Evolutionary conservation across 2,888 invertebrate species (phyloP).

Genomic region (Synergus japonicus): DNA sequence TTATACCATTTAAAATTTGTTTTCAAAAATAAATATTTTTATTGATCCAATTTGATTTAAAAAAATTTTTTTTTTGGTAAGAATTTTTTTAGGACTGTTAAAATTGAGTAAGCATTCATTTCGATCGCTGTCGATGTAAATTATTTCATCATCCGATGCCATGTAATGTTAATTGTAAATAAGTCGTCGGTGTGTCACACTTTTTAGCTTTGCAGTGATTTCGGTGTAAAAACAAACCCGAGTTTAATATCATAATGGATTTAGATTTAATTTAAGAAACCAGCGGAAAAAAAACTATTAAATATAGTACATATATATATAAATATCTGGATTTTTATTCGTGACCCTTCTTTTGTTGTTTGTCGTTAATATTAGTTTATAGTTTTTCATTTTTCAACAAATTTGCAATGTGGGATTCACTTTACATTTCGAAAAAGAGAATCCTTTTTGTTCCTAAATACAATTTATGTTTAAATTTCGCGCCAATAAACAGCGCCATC

Average conservation of each 20-base stretch:
- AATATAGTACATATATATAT: constrained; percentile 68
- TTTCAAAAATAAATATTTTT: neutral
- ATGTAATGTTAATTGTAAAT: constrained; percentile 75
- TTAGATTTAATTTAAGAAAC: constrained; percentile 62
- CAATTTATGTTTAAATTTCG: no score
- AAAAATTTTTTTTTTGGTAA: neutral
- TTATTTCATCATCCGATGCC: constrained; percentile 71
- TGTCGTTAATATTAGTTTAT: constrained; percentile 9
- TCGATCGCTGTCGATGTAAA: constrained; percentile 66
- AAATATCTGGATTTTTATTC: constrained; percentile 53
- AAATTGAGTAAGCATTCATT: constrained; percentile 1
- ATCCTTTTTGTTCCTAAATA: no score
- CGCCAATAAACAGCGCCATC: no score
- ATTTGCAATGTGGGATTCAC: no score
- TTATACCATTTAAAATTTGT: neutral
- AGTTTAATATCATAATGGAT: constrained; percentile 61
- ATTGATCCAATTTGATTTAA: neutral
- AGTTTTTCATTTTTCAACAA: no score
- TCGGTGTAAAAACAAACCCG: constrained; percentile 65
- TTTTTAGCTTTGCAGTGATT: constrained; percentile 71
- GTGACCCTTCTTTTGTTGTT: neutral
- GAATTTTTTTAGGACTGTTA: neutral
- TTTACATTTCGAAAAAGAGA: no score
- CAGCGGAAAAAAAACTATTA: constrained; percentile 65
- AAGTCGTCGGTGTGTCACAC: constrained; percentile 69